Conservation (phyloP, 1,140 invertebrate species). For the Amphibalanus amphitrite region DNA sequence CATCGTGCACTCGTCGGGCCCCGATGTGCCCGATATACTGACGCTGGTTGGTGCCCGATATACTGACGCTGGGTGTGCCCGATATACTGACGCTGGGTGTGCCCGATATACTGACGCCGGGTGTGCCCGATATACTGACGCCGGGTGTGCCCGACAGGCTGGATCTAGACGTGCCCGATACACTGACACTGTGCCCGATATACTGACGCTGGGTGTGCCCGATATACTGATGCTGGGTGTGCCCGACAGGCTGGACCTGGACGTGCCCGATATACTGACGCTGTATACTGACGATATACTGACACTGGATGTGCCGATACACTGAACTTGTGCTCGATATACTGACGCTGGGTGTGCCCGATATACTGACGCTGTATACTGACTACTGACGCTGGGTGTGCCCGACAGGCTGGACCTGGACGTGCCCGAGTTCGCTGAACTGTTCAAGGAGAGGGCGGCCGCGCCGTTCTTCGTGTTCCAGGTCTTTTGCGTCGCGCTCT, state of each 20-base stretch:
- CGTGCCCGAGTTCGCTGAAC: conserved; percentile 87
- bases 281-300: too few species aligned
- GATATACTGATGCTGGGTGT: background rate
- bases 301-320: background rate
- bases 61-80: too few species aligned
- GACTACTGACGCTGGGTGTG: conserved; percentile 2
- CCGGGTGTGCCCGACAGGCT: background rate
- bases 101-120: background rate
- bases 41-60: too few species aligned
- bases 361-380: too few species aligned
- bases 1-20: too few species aligned
- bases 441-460: conserved; percentile 93
- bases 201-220: too few species aligned
- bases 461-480: conserved; percentile 93
- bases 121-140: background rate
- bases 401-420: conserved; percentile 57
- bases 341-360: too few species aligned
- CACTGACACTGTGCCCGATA: background rate
- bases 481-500: conserved; percentile 92
- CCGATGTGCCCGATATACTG: too few species aligned
- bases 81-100: too few species aligned
- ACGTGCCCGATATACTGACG: background rate
- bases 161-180: background rate
- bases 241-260: background rate
- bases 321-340: conserved; percentile 2